Base-by-base conservation (phyloP, 2,888 invertebrate species). In the Eudemis profundana region DNA sequence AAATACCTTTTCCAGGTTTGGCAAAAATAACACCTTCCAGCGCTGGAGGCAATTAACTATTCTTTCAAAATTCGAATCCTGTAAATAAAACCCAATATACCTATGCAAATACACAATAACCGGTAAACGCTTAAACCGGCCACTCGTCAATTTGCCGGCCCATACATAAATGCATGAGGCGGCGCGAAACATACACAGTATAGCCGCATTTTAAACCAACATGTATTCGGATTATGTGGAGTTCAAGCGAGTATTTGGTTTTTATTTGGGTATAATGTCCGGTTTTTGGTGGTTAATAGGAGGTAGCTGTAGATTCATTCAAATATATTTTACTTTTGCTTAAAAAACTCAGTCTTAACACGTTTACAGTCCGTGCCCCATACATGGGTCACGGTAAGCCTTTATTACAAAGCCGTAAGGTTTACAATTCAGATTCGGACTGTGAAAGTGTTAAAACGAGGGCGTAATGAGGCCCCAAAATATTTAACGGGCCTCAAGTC, bases 161-260 rank as follows among this genome's bases (percentile, higher is more conserved):
- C 79, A 78, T 79, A 72, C 75, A 79, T 78, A 72, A 76, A 79
- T 79, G 75, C 76, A 79, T 79, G 76, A 78, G 74, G 36, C 56
- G 56, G 66, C 44, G 63, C 36, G 62, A 42, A 51, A 60, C 56
- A 56, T 19, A 36, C 42, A 40, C 54, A 14, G 27, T 21, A 42
- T 40, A 50, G 49, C 38, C 51, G 17, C 61, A 19, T 61, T 61
- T 50, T 50, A 61, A 49, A 61, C 27, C 49, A 19, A 29, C 50
- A 17, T 33, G 27, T 42, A 61, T 29, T 29, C 51, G 61, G 61
- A 61, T 61, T 61, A 40, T 51, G 19, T n/a, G 63, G 68, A 70
- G 66, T 71, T 68, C 69, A 69, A 62, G 57, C 42, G 44, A 8
- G 40, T 40, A 10, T 15, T 27, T 42, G 46, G 46, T 46, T 46